phyloP scores from a whole-genome alignment of 2,888 invertebrate species.

The Meghimatium bilineatum region DNA sequence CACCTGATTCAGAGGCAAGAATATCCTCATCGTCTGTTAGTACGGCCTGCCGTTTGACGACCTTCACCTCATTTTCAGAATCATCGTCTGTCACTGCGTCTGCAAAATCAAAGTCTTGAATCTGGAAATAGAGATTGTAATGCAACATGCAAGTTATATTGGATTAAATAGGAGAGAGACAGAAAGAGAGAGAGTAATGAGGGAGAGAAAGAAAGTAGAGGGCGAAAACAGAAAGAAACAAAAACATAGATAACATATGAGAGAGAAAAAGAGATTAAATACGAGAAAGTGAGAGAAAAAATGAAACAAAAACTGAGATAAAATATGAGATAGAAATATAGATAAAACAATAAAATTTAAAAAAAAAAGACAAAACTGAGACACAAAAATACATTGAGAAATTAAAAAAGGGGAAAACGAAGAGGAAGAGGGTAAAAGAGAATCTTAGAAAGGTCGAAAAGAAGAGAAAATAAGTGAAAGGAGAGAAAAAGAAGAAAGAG shows the following conservation, averaged over 20 bases:
- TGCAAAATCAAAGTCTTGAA: slow-evolving; percentile 68
- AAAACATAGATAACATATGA: too few species aligned
- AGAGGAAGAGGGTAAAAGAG: neutral
- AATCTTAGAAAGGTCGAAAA: slow-evolving; percentile 38
- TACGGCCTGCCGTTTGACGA: slow-evolving; percentile 43
- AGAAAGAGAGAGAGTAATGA: neutral
- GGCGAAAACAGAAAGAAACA: too few species aligned
- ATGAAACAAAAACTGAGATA: too few species aligned
- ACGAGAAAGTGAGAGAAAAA: neutral
- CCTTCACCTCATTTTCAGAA: slow-evolving; percentile 48
- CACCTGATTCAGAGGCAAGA: slow-evolving; percentile 55
- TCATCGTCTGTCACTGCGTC: too few species aligned
- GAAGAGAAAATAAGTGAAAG: neutral
- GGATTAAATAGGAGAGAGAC: too few species aligned
- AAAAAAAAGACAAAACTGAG: too few species aligned
- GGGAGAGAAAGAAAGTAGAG: neutral
- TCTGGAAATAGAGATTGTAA: slow-evolving; percentile 53
- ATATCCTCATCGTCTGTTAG: slow-evolving; percentile 65
- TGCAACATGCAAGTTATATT: too few species aligned
- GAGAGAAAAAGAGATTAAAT: neutral
- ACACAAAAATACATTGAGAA: too few species aligned
- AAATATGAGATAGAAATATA: too few species aligned
- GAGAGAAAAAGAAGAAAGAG: slow-evolving; percentile 17
- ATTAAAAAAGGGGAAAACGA: neutral
- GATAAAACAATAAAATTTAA: too few species aligned